Conservation (phyloP, 2,888 invertebrate species). For the Tachina lurida region DNA sequence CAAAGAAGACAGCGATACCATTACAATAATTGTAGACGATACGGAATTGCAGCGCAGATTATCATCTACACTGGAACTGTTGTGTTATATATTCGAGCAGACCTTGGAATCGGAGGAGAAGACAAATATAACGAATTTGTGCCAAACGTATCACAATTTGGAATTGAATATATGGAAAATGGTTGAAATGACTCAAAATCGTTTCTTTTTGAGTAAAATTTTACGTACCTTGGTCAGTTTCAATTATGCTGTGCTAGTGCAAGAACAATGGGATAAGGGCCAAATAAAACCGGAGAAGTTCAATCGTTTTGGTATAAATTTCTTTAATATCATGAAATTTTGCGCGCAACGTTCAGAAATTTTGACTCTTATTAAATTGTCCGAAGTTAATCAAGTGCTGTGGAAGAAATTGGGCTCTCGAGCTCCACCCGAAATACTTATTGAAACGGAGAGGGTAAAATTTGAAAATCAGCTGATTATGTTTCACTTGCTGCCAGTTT, state of each 20-base stretch:
- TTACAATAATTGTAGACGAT: constrained; percentile 82
- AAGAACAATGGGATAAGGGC: constrained; percentile 77
- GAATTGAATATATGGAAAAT: constrained; percentile 80
- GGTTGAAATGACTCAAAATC: constrained; percentile 80
- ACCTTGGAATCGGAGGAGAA: constrained; percentile 83
- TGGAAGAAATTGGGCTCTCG: constrained; percentile 82
- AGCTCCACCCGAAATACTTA: constrained; percentile 80
- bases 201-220: constrained; percentile 79
- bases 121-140: constrained; percentile 78
- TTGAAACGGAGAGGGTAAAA: constrained; percentile 80
- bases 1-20: constrained; percentile 78
- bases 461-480: constrained; percentile 86
- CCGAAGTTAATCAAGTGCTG: constrained; percentile 81
- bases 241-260: constrained; percentile 79
- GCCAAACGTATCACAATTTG: constrained; percentile 79
- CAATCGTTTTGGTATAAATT: constrained; percentile 79
- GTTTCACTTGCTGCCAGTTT: constrained; percentile 86
- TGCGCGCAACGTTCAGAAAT: constrained; percentile 79
- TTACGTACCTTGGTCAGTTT: constrained; percentile 77
- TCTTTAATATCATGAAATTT: constrained; percentile 82
- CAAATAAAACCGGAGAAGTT: constrained; percentile 77
- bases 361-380: constrained; percentile 80
- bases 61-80: constrained; percentile 85
- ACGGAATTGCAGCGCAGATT: constrained; percentile 84
- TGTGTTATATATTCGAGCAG: constrained; percentile 84